Conservation (phyloP, 1,140 invertebrate genomes). For the Drosophila parvula region DNA sequence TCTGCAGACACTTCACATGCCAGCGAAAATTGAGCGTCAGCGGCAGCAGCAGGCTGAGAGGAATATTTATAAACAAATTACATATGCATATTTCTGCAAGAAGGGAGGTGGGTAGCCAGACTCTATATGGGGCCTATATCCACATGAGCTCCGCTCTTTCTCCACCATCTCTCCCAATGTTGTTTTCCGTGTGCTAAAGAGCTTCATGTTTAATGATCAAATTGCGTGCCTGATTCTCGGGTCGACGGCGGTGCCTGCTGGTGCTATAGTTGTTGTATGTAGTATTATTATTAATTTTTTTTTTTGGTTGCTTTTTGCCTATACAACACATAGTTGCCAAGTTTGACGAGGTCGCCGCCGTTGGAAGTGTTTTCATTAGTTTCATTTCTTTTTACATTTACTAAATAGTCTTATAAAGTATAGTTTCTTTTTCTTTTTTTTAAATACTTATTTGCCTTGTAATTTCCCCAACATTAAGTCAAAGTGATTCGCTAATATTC, state of each 20-base stretch:
- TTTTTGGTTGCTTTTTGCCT: slow-evolving; percentile 15
- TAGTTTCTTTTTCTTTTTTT: slow-evolving; percentile 28
- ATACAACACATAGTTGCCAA: slow-evolving; percentile 48
- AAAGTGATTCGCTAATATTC: slow-evolving; percentile 73
- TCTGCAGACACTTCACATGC: slow-evolving; percentile 42
- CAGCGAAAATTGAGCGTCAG: slow-evolving; percentile 16
- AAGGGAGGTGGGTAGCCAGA: background rate
- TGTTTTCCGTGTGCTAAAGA: slow-evolving; percentile 77
- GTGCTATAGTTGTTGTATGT: slow-evolving; percentile 53
- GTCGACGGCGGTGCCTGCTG: slow-evolving; percentile 47
- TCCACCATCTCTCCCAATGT: slow-evolving; percentile 26
- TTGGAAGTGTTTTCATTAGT: slow-evolving; percentile 77
- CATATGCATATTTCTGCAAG: slow-evolving; percentile 69
- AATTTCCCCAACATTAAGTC: slow-evolving; percentile 70
- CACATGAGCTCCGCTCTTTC: slow-evolving; percentile 27
- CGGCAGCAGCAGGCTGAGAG: slow-evolving; percentile 15
- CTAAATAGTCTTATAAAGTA: slow-evolving; percentile 68
- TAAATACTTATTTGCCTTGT: slow-evolving; percentile 34
- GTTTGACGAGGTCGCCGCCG: slow-evolving; percentile 57
- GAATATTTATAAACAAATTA: slow-evolving; percentile 77
- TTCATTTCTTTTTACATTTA: slow-evolving; percentile 76
- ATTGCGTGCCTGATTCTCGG: slow-evolving; percentile 75
- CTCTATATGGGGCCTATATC: slow-evolving; percentile 53
- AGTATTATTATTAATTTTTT: slow-evolving; percentile 22
- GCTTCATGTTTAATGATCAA: slow-evolving; percentile 82